These are phyloP conservation scores for Seira musarum DNA, from an alignment of 2,888 invertebrate species.

Conservation along the genomic window DNA sequence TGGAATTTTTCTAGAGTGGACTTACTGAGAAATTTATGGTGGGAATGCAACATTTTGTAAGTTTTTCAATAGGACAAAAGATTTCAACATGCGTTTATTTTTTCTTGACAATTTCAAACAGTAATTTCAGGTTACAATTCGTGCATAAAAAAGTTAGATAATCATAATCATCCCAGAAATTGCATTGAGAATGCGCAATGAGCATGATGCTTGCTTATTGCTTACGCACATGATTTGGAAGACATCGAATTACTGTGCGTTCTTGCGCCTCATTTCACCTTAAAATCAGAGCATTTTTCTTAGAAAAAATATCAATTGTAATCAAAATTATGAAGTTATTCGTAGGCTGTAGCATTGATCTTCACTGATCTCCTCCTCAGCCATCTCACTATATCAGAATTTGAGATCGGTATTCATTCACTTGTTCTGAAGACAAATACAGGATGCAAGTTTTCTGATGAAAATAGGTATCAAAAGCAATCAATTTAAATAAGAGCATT, in stretches of 20 bases:
- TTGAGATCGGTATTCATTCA: neutral
- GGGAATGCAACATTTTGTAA: too few relatives aligned
- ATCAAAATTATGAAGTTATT: too few relatives aligned
- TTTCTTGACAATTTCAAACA: slow-evolving; percentile 43
- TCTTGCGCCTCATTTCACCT: slow-evolving; percentile 31
- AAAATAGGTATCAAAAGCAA: neutral
- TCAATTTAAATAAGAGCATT: slow-evolving; percentile 38
- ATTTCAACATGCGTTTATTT: slow-evolving; percentile 44
- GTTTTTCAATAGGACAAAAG: too few relatives aligned
- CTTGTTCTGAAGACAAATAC: too few relatives aligned
- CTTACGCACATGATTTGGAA: neutral
- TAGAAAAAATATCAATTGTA: too few relatives aligned
- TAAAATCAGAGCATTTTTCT: too few relatives aligned
- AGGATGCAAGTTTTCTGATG: too few relatives aligned
- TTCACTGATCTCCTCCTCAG: neutral
- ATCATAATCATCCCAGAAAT: slow-evolving; percentile 34
- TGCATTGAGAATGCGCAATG: too few relatives aligned
- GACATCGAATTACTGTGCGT: neutral
- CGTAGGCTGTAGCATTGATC: too few relatives aligned
- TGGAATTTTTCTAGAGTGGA: too few relatives aligned
- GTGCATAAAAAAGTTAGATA: slow-evolving; percentile 50
- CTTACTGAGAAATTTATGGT: too few relatives aligned
- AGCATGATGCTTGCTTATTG: slow-evolving; percentile 3
- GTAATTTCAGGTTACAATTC: slow-evolving; percentile 44
- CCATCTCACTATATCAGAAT: neutral